Conservation (phyloP, 2,888 invertebrate genomes). For the Plemyria rubiginata region DNA sequence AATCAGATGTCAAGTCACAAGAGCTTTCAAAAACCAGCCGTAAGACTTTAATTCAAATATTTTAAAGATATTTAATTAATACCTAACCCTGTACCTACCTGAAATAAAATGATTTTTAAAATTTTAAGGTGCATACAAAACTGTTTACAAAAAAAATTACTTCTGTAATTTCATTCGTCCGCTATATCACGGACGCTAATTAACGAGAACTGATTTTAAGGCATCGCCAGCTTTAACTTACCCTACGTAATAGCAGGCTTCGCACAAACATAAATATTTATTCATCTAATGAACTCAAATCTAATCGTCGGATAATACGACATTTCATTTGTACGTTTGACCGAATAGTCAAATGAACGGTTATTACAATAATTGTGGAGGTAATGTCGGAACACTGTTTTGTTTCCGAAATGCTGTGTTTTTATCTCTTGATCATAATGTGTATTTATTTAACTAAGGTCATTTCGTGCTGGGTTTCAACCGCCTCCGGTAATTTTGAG, state of each 20-base stretch:
- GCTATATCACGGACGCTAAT: neutral
- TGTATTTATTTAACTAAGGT: conserved; percentile 19
- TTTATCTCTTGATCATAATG: conserved; percentile 22
- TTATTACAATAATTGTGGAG: conserved; percentile 29
- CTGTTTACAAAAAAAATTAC: no score
- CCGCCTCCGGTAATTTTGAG: neutral
- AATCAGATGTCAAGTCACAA: no score
- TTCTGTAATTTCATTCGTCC: no score
- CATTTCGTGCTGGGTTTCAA: neutral
- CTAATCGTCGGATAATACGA: conserved; percentile 30
- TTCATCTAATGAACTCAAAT: conserved; percentile 58
- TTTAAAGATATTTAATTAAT: no score
- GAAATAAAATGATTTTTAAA: no score
- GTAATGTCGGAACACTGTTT: conserved; percentile 46
- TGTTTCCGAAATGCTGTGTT: conserved; percentile 41
- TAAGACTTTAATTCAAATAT: no score
- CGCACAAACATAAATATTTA: conserved; percentile 75
- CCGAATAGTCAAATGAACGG: conserved; percentile 21
- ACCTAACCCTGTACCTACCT: no score
- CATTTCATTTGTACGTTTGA: conserved; percentile 30
- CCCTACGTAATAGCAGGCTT: conserved; percentile 65
- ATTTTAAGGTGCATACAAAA: no score
- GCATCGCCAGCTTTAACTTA: conserved; percentile 24
- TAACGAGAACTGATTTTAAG: conserved; percentile 1
- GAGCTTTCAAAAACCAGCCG: no score